These are phyloP conservation scores for Chrysopa pallens DNA, from an alignment of 1,140 invertebrate species.

Conservation along the genomic window DNA sequence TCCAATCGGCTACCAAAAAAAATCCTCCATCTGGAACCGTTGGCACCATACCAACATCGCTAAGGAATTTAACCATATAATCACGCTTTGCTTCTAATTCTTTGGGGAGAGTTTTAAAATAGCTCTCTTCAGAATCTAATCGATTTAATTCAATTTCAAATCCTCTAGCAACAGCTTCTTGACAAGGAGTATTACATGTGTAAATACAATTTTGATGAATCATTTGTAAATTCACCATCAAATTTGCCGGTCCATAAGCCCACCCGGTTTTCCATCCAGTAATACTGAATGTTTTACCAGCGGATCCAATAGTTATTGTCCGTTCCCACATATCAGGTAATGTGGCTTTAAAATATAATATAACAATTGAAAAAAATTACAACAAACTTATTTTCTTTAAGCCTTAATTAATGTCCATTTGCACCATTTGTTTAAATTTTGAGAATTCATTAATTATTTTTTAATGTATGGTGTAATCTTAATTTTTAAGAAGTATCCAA, in stretches of 20 bases:
- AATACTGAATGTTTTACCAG: constrained; percentile 90
- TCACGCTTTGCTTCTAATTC: constrained; percentile 74
- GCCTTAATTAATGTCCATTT: no score
- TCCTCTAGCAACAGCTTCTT: constrained; percentile 74
- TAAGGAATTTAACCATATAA: constrained; percentile 53
- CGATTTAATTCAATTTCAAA: constrained; percentile 67
- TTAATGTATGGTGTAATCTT: no score
- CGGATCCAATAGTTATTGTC: constrained; percentile 88
- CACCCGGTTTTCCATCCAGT: constrained; percentile 94
- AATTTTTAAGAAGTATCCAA: no score
- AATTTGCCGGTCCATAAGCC: constrained; percentile 65
- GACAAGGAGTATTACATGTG: constrained; percentile 64
- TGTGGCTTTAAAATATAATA: constrained; percentile 36
- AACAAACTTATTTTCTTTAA: no score
- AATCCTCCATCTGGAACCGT: constrained; percentile 91
- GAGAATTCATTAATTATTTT: no score
- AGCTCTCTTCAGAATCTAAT: constrained; percentile 55
- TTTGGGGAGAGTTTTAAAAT: constrained; percentile 53
- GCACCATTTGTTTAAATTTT: no score
- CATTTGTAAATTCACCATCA: constrained; percentile 64
- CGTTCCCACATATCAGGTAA: constrained; percentile 91
- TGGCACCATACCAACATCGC: constrained; percentile 65
- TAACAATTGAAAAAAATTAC: background rate
- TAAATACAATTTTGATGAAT: constrained; percentile 89
- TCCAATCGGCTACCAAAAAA: constrained; percentile 86